phyloP scores from a whole-genome alignment of 1,140 invertebrate species.

The Nasonia vitripennis region DNA sequence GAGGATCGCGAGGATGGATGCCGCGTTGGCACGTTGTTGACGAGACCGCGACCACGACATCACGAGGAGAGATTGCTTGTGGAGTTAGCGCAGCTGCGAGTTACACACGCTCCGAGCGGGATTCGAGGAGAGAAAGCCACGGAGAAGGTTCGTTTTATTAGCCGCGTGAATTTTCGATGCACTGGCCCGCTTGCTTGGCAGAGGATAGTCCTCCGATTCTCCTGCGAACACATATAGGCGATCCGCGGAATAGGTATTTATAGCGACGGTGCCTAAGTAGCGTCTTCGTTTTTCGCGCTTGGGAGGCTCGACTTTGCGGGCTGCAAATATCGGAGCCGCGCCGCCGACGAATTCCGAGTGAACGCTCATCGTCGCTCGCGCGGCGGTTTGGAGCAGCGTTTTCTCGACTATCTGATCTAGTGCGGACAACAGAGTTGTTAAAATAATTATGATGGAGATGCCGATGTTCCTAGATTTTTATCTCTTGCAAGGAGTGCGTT shows the following conservation, averaged over 20 bases:
- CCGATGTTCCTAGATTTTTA: too few species aligned
- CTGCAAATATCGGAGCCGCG: not conserved
- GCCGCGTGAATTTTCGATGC: not conserved
- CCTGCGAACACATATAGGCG: not conserved
- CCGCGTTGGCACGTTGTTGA: conserved; percentile 16
- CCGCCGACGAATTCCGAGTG: not conserved
- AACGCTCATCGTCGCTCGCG: not conserved
- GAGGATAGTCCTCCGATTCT: not conserved
- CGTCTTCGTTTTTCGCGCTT: not conserved
- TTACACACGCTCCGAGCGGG: too few species aligned
- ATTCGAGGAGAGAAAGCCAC: not conserved
- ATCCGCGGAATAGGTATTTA: not conserved
- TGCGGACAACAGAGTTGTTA: too few species aligned
- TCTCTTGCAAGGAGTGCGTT: too few species aligned
- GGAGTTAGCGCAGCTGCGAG: not conserved
- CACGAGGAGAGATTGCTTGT: not conserved
- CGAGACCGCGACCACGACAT: not conserved
- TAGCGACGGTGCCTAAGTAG: not conserved
- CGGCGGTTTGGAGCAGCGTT: not conserved
- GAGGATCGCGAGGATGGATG: conserved; percentile 27
- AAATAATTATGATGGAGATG: too few species aligned
- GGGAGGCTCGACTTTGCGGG: not conserved
- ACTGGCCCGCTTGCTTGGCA: too few species aligned
- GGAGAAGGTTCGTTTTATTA: conserved; percentile 42
- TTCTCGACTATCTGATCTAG: too few species aligned